Evolutionary conservation across 2,797 vertebrate species (phyloP).

Genomic region (Morus bassanus): DNA sequence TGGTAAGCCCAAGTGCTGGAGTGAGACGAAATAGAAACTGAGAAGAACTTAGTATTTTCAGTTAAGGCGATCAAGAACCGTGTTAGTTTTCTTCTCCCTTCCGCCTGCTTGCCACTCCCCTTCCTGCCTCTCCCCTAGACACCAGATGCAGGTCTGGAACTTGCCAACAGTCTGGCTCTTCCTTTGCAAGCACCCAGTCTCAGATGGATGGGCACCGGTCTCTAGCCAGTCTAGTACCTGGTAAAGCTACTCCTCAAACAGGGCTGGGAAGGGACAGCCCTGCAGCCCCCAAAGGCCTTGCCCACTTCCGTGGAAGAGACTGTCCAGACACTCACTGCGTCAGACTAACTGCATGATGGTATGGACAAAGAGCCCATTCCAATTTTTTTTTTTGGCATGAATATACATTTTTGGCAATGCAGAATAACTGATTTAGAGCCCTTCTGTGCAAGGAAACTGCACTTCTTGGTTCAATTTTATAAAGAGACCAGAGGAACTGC

Average conservation of each 20-base stretch:
- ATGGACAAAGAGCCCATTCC: background rate
- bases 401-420: background rate
- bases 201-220: background rate
- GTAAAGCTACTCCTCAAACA: background rate
- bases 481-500: background rate
- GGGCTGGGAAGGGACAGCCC: background rate
- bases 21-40: fast-evolving
- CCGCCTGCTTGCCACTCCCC: background rate
- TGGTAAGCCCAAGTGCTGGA: background rate
- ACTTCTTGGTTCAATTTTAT: background rate
- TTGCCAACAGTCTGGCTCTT: background rate
- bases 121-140: background rate
- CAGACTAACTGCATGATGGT: fast-evolving
- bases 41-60: background rate
- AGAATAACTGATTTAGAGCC: background rate
- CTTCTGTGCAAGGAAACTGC: background rate
- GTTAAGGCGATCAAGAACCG: background rate
- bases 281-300: background rate
- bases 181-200: background rate
- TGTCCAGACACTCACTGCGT: background rate
- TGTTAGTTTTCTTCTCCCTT: background rate
- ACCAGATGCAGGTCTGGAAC: background rate
- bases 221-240: background rate
- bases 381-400: background rate
- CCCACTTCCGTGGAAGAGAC: background rate